Base-by-base conservation (phyloP, 2,888 invertebrate species). In the Steromphala cineraria region DNA sequence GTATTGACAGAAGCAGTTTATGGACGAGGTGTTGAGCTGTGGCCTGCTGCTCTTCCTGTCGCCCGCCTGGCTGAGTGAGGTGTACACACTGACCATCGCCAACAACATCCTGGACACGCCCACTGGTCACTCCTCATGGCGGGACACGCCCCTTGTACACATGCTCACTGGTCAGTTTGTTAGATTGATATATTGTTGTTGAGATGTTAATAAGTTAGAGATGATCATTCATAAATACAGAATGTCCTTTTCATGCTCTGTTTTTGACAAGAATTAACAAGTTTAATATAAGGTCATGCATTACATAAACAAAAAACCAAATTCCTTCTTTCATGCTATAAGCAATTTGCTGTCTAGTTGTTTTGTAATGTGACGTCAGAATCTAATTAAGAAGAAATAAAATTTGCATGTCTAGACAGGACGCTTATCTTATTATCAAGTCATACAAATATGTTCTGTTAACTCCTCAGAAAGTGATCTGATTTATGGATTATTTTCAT, bases 1-100 rank as follows among this genome's bases (percentile, higher is more conserved):
- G n/a, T 36, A 36, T 4, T 36, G 36, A 67, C 89, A 98, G 95
- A 96, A 96, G 83, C 96, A 97, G 93, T 98, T 98, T 92, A 96
- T 98, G 1, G 97, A 98, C 89, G 97, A 97, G 91, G 97, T 98
- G 7, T 97, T 98, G 92, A 97, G 97, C 52, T 97, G 97, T 81
- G 98, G 98, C 0, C 97, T 98, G 21, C 94, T 98, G 36, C 97
- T 99, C 7, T 99, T 98, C 91, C 95, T 98, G 13, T 98, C 98
- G 0, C 97, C 97, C 0, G 96, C 97, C 0, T 99, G 98, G 98
- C 95, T 99, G 2, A 96, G 97, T 53, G 98, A 98, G 91, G 94
- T 99, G 8, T 99, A 98, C 92, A 97, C 97, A 89, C 97, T 96
- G 91, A 96, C 98, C 0, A 94, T 98, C 4, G 95, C 96, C 0